Evolutionary conservation across 2,888 invertebrate species (phyloP), one percentile per base, ranked within the genome.

Genomic region (Xylocampa areola): DNA sequence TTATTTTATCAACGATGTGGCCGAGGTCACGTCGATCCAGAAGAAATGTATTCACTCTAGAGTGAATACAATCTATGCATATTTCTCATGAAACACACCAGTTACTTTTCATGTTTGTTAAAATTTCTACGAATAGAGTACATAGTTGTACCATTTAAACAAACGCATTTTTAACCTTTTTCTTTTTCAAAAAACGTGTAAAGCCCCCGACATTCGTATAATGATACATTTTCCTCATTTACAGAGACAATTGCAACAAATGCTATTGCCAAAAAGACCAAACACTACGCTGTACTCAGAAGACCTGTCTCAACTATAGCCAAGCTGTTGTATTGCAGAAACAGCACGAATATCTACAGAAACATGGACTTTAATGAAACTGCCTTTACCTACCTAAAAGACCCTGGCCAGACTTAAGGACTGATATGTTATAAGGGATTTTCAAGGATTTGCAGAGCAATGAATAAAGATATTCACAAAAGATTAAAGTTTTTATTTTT

Each of bases 191-290:
- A n/a, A n/a, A n/a, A n/a, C n/a, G n/a, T n/a, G n/a, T n/a, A n/a
- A n/a, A n/a, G n/a, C n/a, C n/a, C n/a, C n/a, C n/a, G n/a, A n/a
- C n/a, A n/a, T n/a, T n/a, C n/a, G 17, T 19, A 8, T 10, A 13
- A 5, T 39, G 49, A 40, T 19, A 33, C 36, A 32, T 14, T n/a
- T 21, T 21, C 0, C 2, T 16, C 2, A 13, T 23, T 70, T 79
- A 3, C 75, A 91, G 91, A 17, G 60, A 79, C 1, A 72, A 87
- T 39, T 93, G 92, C 79, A 93, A 93, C 68, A 76, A 74, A 23
- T 93, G 92, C 54, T 87, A 85, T 64, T 93, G 92, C 49, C 88
- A 87, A 47, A 4, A 55, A 0, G 85, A 90, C 44, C 69, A 63
- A 0, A 62, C 76, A 0, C 54, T 92, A 4, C 81, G 87, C 0